Evolutionary conservation across 2,113 vertebrate genomes (phyloP).

Genomic region (Dendrocopos noguchii): DNA sequence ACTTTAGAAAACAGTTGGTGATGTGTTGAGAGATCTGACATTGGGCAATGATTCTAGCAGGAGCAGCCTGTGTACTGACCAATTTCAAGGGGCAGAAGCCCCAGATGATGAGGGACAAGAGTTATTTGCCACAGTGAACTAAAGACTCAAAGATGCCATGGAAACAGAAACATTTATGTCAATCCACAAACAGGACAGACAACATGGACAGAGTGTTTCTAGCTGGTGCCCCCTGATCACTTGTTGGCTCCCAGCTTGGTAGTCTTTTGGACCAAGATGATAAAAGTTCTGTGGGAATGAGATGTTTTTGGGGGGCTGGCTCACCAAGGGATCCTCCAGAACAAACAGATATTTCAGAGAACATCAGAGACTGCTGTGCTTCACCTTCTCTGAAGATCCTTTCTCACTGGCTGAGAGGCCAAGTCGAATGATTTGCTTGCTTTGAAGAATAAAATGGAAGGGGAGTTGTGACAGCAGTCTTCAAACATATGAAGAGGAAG

Average conservation of each 20-base stretch:
- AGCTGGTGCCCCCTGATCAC: background rate
- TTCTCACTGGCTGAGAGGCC: background rate
- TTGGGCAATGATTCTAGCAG: background rate
- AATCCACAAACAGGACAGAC: background rate
- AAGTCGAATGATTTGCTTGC: background rate
- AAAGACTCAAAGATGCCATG: background rate
- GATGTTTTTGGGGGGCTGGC: background rate
- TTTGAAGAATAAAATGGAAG: background rate
- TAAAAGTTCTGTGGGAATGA: background rate
- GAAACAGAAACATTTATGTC: background rate
- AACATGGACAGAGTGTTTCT: background rate
- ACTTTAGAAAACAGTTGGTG: background rate
- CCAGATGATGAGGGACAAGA: background rate
- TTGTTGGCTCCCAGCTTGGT: background rate
- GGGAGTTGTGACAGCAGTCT: background rate
- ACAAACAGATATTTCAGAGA: accelerated
- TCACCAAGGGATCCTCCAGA: background rate
- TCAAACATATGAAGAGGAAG: background rate
- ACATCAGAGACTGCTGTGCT: background rate
- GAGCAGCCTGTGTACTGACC: background rate
- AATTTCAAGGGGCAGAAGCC: background rate
- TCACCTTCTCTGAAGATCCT: background rate
- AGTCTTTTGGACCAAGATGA: background rate
- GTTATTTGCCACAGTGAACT: background rate
- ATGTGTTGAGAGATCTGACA: background rate